A percentile compares a stretch with the other conserved stretches of the same genome.
Conservation (phyloP, 1,140 invertebrate genomes). For the Lepidostoma basale region DNA sequence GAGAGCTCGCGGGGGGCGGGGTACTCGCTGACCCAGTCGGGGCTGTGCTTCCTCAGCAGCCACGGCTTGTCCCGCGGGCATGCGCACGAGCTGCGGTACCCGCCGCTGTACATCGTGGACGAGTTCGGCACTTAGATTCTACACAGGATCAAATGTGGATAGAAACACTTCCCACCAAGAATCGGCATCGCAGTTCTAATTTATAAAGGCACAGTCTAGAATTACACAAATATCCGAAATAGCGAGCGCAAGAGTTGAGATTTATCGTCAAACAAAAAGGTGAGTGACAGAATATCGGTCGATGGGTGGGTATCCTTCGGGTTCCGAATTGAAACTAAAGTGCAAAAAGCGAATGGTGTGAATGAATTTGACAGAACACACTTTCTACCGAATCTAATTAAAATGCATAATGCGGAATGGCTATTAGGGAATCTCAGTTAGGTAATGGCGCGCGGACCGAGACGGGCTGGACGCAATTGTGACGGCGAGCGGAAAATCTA, state of each 20-base stretch:
- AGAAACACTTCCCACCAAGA: too few relatives aligned
- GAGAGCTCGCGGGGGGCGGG: background rate
- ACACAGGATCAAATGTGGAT: too few relatives aligned
- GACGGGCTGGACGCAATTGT: constrained; percentile 7
- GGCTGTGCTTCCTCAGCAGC: background rate
- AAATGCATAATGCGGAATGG: constrained; percentile 23
- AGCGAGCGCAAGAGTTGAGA: too few relatives aligned
- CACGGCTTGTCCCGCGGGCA: background rate
- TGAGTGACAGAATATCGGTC: too few relatives aligned
- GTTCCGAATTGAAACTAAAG: constrained; percentile 5
- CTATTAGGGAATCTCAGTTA: constrained; percentile 22
- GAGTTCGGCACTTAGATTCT: too few relatives aligned
- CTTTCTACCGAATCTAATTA: constrained; percentile 25
- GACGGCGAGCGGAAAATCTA: background rate
- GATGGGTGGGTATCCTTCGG: background rate
- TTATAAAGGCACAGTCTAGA: too few relatives aligned
- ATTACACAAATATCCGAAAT: too few relatives aligned
- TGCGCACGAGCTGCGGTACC: background rate
- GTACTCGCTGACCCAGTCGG: constrained; percentile 15
- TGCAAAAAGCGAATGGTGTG: background rate
- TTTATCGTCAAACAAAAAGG: too few relatives aligned
- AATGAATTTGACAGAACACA: constrained; percentile 12
- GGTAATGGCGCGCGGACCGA: constrained; percentile 5
- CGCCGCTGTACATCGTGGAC: constrained; percentile 1
- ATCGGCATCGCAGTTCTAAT: too few relatives aligned